Conservation (phyloP, 2,888 invertebrate genomes). For the Eristalis pertinax region DNA sequence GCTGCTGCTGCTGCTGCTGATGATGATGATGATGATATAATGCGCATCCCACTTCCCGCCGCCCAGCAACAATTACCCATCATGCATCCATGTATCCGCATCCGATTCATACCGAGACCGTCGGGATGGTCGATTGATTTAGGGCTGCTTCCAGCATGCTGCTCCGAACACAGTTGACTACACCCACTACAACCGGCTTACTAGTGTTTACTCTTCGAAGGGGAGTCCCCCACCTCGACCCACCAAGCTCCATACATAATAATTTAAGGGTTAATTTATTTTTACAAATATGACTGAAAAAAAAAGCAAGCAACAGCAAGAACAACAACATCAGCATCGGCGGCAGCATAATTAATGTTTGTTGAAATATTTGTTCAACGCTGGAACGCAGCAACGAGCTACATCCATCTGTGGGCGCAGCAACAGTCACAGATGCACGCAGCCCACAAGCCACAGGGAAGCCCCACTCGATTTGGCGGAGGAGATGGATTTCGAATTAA, state of each 20-base stretch:
- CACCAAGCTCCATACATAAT: constrained; percentile 32
- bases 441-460: constrained; percentile 23
- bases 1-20: not conserved
- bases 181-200: constrained; percentile 26
- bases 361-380: constrained; percentile 71
- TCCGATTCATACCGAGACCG: constrained; percentile 35
- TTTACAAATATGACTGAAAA: constrained; percentile 65
- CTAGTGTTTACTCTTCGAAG: constrained; percentile 54
- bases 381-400: not conserved
- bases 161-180: constrained; percentile 8
- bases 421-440: not conserved
- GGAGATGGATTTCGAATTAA: constrained; percentile 61
- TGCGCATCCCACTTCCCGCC: constrained; percentile 18
- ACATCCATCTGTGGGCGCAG: not conserved
- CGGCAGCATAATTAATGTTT: constrained; percentile 45
- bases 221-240: not conserved
- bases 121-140: constrained; percentile 65
- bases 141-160: too few species aligned
- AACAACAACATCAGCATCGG: constrained; percentile 2
- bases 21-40: constrained; percentile 45
- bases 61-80: constrained; percentile 55
- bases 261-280: constrained; percentile 72
- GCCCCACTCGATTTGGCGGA: not conserved
- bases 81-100: constrained; percentile 61
- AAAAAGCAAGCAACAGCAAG: constrained; percentile 36